Evolutionary conservation across 2,113 vertebrate species (phyloP), one percentile per base, ranked within the genome.

Genomic region (Eulemur macaco): DNA sequence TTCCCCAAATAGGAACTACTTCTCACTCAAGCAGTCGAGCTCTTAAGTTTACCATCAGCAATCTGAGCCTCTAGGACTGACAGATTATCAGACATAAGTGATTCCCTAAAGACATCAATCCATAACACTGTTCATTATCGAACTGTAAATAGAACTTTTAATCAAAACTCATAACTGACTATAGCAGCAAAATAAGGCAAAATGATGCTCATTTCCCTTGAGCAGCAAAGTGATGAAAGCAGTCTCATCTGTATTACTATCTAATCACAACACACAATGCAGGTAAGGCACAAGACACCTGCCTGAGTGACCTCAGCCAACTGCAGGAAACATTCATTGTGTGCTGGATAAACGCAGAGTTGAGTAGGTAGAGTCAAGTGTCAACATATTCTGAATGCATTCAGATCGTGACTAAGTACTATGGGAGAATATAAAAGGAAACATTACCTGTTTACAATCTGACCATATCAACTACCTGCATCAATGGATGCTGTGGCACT

Each of bases 81-180:
- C 37, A 82, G 42, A 95, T 52, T 42, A 93, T 86, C 82, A 95
- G 74, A 63, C 56, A 80, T 37, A 66, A 15, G 50, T 4, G 0
- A 83, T 42, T 94, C 85, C 68, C 78, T 45, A 31, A 73, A 92
- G 76, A 86, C 31, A 63, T 25, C 84, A 31, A 60, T 42, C 64
- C 90, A 6, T 6, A 96, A 76, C 0, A 1, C 29, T 7, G 74
- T 15, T 90, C 91, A 58, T 47, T 52, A 39, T 77, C 84, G 39
- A 73, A 77, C 21, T 89, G 42, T 25, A 76, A 88, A 37, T 31
- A 34, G 37, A 89, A 68, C 74, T 69, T 92, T 94, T 66, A 80
- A 95, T 80, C 77, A 91, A 97, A 97, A 71, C 60, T 54, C 60
- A 86, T 18, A 66, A 69, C 25, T 23, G 34, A 80, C 60, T 71